A percentile compares a stretch with the other conserved stretches of the same genome.
Conservation (phyloP, 2,888 invertebrate species). For the Trypoxylon attenuatum region DNA sequence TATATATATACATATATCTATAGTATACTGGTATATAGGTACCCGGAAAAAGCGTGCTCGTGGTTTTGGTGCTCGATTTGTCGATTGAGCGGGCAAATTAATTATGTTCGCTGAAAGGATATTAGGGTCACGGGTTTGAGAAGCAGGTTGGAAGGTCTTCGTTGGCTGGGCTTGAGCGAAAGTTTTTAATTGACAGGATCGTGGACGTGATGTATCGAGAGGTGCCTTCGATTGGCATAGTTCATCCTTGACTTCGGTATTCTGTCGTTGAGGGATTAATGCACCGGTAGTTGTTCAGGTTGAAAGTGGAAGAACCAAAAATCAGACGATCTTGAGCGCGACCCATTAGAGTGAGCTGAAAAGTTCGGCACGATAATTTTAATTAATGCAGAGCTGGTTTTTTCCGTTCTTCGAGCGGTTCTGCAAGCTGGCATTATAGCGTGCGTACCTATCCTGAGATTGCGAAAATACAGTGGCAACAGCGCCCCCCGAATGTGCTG, state of each 20-base stretch:
- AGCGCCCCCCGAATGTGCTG: slow-evolving; percentile 16
- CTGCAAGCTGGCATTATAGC: slow-evolving; percentile 23
- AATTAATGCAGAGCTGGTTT: slow-evolving; percentile 40
- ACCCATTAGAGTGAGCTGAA: slow-evolving; percentile 15
- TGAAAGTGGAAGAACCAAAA: neutral
- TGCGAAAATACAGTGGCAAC: slow-evolving; percentile 14
- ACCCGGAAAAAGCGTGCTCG: neutral
- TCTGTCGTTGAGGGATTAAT: slow-evolving; percentile 12
- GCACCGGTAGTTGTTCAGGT: neutral
- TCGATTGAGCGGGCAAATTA: neutral
- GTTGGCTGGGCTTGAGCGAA: slow-evolving; percentile 3
- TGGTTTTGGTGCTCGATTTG: neutral
- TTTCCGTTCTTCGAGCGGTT: slow-evolving; percentile 3
- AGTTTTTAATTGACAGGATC: slow-evolving; percentile 45
- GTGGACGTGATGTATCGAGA: slow-evolving; percentile 27
- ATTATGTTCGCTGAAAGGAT: neutral
- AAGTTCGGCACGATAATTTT: slow-evolving; percentile 42
- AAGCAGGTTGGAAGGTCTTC: neutral
- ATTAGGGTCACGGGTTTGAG: neutral
- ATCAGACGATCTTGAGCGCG: slow-evolving; percentile 10
- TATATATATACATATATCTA: too few relatives aligned
- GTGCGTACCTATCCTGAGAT: slow-evolving; percentile 19
- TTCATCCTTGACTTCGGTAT: slow-evolving; percentile 25
- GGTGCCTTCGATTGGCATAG: slow-evolving; percentile 37
- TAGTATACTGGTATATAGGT: neutral